A percentile compares a stretch with the other conserved stretches of the same genome.
Evolutionary conservation across 2,113 vertebrate species (phyloP).

Genomic region (Archilochus colubris): DNA sequence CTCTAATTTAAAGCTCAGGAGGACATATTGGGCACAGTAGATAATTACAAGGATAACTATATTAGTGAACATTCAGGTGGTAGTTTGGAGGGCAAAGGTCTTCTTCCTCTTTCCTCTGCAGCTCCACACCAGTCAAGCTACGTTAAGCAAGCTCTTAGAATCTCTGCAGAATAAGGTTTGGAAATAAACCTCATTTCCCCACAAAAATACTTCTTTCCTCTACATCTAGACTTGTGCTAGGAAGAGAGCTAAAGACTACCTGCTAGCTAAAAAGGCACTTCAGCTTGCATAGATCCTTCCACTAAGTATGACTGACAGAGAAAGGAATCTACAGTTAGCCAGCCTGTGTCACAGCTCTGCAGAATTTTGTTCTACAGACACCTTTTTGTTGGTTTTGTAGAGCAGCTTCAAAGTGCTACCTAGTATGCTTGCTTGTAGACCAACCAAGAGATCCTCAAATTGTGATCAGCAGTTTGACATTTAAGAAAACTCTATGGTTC

Average conservation of each 20-base stretch:
- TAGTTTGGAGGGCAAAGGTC: not conserved
- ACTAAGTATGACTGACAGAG: not conserved
- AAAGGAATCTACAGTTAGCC: not conserved
- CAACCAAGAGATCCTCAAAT: not conserved
- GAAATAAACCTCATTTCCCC: not conserved
- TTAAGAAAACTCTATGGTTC: not conserved
- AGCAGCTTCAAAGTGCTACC: not conserved
- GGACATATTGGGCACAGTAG: not conserved
- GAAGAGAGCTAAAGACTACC: not conserved
- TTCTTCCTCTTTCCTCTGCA: not conserved
- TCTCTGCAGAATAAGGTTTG: not conserved
- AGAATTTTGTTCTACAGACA: not conserved
- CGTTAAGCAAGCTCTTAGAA: not conserved
- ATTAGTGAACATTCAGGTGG: not conserved
- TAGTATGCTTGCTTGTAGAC: not conserved
- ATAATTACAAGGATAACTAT: not conserved
- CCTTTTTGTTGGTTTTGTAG: not conserved
- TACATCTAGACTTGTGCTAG: not conserved
- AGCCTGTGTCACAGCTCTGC: not conserved
- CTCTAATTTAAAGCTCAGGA: not conserved
- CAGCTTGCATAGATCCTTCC: not conserved
- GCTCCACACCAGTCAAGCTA: not conserved
- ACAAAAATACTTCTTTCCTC: not conserved
- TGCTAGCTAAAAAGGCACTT: not conserved
- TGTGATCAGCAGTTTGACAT: rapidly evolving